phyloP scores from a whole-genome alignment of 2,888 invertebrate species.

The Diogma glabrata region DNA sequence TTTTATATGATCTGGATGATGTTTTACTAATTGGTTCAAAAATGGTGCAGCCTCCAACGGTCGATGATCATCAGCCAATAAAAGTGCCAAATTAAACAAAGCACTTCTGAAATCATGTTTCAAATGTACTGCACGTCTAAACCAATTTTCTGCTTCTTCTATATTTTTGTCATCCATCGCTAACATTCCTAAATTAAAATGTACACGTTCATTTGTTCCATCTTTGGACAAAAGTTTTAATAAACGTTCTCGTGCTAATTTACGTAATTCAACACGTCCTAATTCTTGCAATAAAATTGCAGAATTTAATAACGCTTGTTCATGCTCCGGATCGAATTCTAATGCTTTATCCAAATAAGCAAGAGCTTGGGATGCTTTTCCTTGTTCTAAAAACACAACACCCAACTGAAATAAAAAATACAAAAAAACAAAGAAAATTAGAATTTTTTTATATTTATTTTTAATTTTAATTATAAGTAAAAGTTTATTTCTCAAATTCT shows the following conservation, averaged over 20 bases:
- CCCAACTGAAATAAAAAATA: slow-evolving; percentile 52
- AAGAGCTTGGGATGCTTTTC: slow-evolving; percentile 80
- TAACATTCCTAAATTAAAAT: slow-evolving; percentile 93
- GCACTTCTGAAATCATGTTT: slow-evolving; percentile 88
- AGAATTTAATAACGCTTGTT: slow-evolving; percentile 88
- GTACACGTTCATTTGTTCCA: slow-evolving; percentile 74
- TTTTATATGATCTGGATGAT: slow-evolving; percentile 89
- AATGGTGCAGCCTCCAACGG: slow-evolving; percentile 88
- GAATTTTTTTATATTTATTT: too few relatives aligned
- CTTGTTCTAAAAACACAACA: slow-evolving; percentile 87
- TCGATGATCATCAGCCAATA: slow-evolving; percentile 76
- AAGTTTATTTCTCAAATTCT: too few relatives aligned
- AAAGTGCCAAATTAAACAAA: slow-evolving; percentile 83
- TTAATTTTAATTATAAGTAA: too few relatives aligned
- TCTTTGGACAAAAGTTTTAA: slow-evolving; percentile 67
- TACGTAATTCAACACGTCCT: slow-evolving; percentile 66
- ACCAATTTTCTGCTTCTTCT: slow-evolving; percentile 81
- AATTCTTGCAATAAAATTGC: slow-evolving; percentile 88
- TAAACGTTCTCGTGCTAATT: slow-evolving; percentile 68
- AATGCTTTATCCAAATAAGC: slow-evolving; percentile 88
- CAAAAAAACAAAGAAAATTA: slow-evolving; percentile 12
- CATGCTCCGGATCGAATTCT: slow-evolving; percentile 86
- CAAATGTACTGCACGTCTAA: slow-evolving; percentile 74
- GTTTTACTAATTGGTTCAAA: slow-evolving; percentile 77
- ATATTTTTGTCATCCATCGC: slow-evolving; percentile 91